Conservation (phyloP, 2,888 invertebrate species). For the Limulus polyphemus region DNA sequence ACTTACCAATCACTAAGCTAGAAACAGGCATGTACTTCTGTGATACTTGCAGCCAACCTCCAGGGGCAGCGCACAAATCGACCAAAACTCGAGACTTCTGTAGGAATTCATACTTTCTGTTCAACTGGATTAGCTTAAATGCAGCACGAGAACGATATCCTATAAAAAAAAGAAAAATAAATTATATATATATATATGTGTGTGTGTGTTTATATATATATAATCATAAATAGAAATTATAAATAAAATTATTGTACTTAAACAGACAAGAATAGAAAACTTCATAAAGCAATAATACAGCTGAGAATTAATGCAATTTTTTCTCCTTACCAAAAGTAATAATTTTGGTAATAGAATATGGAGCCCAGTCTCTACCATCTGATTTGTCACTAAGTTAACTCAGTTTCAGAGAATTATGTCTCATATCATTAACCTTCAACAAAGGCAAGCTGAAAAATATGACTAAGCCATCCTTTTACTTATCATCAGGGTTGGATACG, state of each 20-base stretch:
- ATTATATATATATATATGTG: constrained; percentile 1
- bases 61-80: constrained; percentile 97
- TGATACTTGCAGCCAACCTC: constrained; percentile 98
- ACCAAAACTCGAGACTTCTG: constrained; percentile 91
- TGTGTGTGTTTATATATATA: no score
- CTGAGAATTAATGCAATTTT: background rate
- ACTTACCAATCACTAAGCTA: constrained; percentile 66
- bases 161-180: constrained; percentile 39
- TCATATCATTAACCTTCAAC: no score
- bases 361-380: no score
- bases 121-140: constrained; percentile 96
- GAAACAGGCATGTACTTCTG: constrained; percentile 95
- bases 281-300: background rate
- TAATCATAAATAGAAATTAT: background rate
- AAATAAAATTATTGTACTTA: constrained; percentile 19
- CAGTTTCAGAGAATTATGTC: no score
- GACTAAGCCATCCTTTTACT: no score
- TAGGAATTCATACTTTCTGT: constrained; percentile 91
- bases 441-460: no score
- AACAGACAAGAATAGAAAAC: background rate
- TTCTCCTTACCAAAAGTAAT: no score
- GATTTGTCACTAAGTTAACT: no score
- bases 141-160: constrained; percentile 95
- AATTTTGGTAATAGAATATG: no score
- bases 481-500: no score